Conservation (phyloP, 1,140 invertebrate species). For the Pachypeltis micranthus region DNA sequence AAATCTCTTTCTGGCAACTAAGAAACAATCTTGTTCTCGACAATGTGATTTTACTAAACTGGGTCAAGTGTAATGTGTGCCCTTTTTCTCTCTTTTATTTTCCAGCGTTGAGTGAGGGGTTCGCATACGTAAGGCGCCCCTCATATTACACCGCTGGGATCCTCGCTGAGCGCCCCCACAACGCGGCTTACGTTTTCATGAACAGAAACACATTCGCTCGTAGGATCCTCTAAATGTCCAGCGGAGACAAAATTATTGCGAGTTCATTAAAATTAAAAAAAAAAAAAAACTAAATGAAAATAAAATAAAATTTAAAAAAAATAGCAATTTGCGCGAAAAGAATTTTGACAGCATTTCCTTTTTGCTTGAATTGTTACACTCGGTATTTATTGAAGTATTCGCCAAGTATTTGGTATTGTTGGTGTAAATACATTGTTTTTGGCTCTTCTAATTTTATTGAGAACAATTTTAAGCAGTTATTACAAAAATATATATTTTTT, state of each 20-base stretch:
- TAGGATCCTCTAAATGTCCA: not conserved
- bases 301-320: not conserved
- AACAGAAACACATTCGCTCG: not conserved
- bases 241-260: too few relatives aligned
- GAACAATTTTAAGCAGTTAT: not conserved
- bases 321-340: too few relatives aligned
- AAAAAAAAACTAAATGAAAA: not conserved
- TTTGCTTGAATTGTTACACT: too few relatives aligned
- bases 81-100: not conserved
- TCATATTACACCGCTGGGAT: not conserved
- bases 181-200: not conserved
- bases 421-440: not conserved
- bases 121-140: not conserved
- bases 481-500: not conserved
- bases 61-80: not conserved
- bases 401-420: not conserved
- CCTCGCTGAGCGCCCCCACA: not conserved
- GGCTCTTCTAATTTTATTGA: not conserved
- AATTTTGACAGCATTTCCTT: not conserved
- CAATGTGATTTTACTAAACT: not conserved
- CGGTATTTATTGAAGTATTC: not conserved
- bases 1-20: not conserved
- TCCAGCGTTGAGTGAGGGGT: not conserved
- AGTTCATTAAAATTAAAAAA: not conserved
- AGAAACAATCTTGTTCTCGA: not conserved